phyloP scores from a whole-genome alignment of 23 tunicate genomes.

The Oikopleura albicans region DNA sequence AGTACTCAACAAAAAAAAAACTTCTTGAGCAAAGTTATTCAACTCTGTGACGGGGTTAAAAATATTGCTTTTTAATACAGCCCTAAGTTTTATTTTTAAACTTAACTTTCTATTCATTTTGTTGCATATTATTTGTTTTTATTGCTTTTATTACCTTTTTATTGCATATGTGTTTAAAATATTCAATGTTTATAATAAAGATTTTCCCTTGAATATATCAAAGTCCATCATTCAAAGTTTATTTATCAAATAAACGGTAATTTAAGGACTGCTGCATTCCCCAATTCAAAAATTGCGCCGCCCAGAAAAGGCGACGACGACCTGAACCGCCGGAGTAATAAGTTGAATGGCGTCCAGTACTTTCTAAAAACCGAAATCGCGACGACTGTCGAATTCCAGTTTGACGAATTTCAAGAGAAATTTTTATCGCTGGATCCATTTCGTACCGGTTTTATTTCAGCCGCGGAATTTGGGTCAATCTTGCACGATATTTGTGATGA shows the following conservation, averaged over 20 bases:
- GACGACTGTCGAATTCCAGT: background rate
- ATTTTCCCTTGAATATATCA: no score
- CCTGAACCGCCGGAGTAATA: conserved; percentile 62
- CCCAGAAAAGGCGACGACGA: conserved; percentile 92
- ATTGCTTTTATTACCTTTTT: no score
- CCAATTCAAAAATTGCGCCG: conserved; percentile 82
- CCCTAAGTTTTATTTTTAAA: no score
- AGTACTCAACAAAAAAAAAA: no score
- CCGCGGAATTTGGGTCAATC: conserved; percentile 63
- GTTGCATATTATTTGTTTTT: no score
- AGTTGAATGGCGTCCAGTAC: conserved; percentile 58
- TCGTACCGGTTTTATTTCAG: conserved; percentile 72
- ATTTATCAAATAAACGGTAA: background rate
- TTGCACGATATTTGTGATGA: conserved; percentile 65
- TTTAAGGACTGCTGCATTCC: conserved; percentile 71
- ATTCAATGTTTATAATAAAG: no score
- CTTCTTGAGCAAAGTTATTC: no score
- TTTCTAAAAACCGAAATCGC: background rate
- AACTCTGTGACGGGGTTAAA: no score
- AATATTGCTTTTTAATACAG: no score
- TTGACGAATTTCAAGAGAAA: conserved; percentile 58
- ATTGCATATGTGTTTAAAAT: no score
- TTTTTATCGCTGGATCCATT: conserved; percentile 94
- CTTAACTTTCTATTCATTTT: no score
- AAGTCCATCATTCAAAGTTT: background rate